Percentiles rank a stretch among this genome's conserved stretches.
phyloP scores from a whole-genome alignment of 2,888 invertebrate species.

The Leucoma salicis region DNA sequence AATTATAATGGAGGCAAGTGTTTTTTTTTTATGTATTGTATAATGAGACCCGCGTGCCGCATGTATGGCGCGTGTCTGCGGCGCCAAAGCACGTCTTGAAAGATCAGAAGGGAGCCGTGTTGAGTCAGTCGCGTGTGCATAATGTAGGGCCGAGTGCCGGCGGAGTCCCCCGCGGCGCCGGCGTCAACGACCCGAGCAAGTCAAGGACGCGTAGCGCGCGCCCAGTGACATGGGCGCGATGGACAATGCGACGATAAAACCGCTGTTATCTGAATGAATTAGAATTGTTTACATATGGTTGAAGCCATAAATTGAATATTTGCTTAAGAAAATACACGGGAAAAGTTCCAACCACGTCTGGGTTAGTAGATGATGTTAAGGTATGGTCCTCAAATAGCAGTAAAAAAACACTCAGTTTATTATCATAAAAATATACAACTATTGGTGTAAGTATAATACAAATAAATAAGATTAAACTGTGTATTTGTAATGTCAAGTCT shows the following conservation, averaged over 20 bases:
- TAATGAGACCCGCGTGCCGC: conserved; percentile 27
- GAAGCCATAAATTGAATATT: no score
- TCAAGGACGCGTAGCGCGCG: conserved; percentile 62
- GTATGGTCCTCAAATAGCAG: no score
- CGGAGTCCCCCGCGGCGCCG: conserved; percentile 57
- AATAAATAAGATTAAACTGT: no score
- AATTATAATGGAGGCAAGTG: neutral
- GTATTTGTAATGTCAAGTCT: no score
- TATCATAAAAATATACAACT: no score
- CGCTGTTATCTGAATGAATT: conserved; percentile 38
- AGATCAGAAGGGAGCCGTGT: conserved; percentile 52
- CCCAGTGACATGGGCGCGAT: conserved; percentile 40
- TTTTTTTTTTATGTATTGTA: conserved; percentile 18
- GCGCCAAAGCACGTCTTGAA: conserved; percentile 44
- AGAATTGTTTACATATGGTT: conserved; percentile 15
- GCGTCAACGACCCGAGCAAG: conserved; percentile 68
- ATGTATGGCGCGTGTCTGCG: conserved; percentile 46
- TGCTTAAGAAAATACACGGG: no score
- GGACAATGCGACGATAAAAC: conserved; percentile 42
- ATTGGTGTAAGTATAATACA: no score
- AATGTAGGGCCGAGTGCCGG: conserved; percentile 53
- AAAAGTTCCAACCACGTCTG: no score
- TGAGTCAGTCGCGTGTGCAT: conserved; percentile 64
- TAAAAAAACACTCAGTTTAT: no score
- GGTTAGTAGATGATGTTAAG: no score